Percentiles rank a stretch among this genome's conserved stretches.
Evolutionary conservation across 2,113 vertebrate species (phyloP).

Genomic region (Hydrolagus affinis): DNA sequence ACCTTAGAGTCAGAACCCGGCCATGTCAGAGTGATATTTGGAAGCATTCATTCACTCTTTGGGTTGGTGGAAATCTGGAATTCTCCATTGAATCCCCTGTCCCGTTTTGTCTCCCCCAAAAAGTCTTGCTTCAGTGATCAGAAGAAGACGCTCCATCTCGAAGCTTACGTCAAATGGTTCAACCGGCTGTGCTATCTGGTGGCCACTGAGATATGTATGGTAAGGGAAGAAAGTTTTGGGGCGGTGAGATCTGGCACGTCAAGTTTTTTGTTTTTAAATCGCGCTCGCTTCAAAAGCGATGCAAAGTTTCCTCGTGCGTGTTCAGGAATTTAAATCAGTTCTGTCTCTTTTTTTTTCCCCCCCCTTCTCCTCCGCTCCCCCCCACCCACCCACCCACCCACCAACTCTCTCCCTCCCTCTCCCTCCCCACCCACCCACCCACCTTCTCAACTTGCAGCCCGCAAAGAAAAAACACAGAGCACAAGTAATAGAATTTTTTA

Average conservation of each 20-base stretch:
- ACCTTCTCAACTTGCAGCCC: constrained; percentile 59
- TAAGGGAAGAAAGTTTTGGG: constrained; percentile 41
- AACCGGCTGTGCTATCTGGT: constrained; percentile 83
- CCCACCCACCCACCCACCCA: too few relatives aligned
- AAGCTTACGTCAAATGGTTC: constrained; percentile 89
- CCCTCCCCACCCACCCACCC: too few relatives aligned
- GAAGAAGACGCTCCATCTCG: constrained; percentile 78
- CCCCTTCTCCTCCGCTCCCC: too few relatives aligned
- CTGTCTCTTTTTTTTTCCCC: neutral
- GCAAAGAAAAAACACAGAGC: constrained; percentile 88
- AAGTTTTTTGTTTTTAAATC: neutral
- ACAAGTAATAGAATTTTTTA: constrained; percentile 87
- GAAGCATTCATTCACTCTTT: too few relatives aligned
- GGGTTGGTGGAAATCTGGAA: too few relatives aligned
- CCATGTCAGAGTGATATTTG: too few relatives aligned
- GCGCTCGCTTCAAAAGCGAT: neutral
- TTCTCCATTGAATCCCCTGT: too few relatives aligned
- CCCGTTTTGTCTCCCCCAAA: constrained; percentile 31
- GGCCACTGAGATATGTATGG: constrained; percentile 90
- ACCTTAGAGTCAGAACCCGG: too few relatives aligned
- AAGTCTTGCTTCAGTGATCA: constrained; percentile 74
- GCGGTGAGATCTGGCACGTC: too few relatives aligned
- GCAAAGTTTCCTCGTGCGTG: neutral
- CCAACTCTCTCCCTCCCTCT: too few relatives aligned
- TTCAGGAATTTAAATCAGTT: neutral